Evolutionary conservation across 2,113 vertebrate genomes (phyloP).

Genomic region (Chitala chitala): DNA sequence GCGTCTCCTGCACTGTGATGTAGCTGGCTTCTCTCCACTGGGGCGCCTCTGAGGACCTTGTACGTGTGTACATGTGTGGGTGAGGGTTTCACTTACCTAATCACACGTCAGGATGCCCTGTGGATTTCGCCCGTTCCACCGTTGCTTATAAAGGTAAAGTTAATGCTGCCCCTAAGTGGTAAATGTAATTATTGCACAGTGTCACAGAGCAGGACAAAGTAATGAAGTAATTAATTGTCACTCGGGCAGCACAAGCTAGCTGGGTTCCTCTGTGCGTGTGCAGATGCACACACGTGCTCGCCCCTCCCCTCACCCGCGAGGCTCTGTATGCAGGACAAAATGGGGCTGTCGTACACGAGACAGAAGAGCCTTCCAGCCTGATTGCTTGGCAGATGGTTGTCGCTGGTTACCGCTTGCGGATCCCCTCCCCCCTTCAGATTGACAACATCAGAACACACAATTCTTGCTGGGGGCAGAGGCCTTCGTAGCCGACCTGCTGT

Average conservation of each 20-base stretch:
- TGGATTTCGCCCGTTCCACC: not conserved
- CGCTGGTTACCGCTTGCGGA: too few relatives aligned
- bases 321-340: not conserved
- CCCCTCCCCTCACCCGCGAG: not conserved
- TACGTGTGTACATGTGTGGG: not conserved
- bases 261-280: too few relatives aligned
- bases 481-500: too few relatives aligned
- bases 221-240: conserved; percentile 46
- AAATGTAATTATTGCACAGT: conserved; percentile 41
- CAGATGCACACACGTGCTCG: not conserved
- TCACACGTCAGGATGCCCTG: not conserved
- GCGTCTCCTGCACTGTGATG: not conserved
- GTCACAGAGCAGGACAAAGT: conserved; percentile 35
- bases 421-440: too few relatives aligned
- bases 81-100: not conserved
- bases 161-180: conserved; percentile 46
- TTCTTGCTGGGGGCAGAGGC: too few relatives aligned
- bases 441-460: too few relatives aligned
- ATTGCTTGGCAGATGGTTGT: too few relatives aligned
- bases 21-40: not conserved
- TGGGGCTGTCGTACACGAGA: too few relatives aligned
- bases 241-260: conserved; percentile 23
- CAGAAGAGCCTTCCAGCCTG: too few relatives aligned
- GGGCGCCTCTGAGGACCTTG: not conserved
- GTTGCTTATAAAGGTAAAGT: conserved; percentile 24